Base-by-base conservation (phyloP, 2,888 invertebrate species). In the Parnassius orleans region DNA sequence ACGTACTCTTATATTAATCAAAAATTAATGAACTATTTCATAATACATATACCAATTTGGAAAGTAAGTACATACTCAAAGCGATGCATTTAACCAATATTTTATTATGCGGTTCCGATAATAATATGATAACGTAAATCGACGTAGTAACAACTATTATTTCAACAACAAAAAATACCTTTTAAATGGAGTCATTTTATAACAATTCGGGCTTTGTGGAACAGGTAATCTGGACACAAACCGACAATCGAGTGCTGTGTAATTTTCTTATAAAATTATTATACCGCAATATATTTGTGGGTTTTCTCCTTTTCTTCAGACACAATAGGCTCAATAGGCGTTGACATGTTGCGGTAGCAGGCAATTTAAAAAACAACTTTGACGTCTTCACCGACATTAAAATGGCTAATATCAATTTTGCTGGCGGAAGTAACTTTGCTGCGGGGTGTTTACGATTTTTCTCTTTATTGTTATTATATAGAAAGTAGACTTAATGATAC, bases 251-350 rank as follows among this genome's bases (percentile, higher is more conserved):
- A 79, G 79, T 74, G 75, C 78, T 79, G 71, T 85, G 82, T 90
- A 87, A 87, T 90, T 88, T 87, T 81, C 82, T 83, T 80, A 84
- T 81, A 84, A 87, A 87, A 84, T 86, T 86, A 86, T 88, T 78
- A 81, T 81, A 87, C 89, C 84, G 78, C 85, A 84, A 80, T 80
- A 80, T 80, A 77, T 80, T 86, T 87, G 83, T 80, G 75, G 81
- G 80, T 82, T 81, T 81, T 74, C 67, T 70, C 68, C 72, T 78
- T 77, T 74, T 75, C 3, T 42, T 76, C 73, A 71, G 65, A 68
- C 76, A 83, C 81, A 81, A 83, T 82, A 78, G 81, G 70, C 75
- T 80, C 78, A 86, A 89, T 84, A 85, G 82, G 87, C 87, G 90
- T 84, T 90, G 90, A 90, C 90, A 86, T 80, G 85, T 81, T 87